Evolutionary conservation across 1,140 invertebrate genomes (phyloP).

Genomic region (Brachionus paranguensis): DNA sequence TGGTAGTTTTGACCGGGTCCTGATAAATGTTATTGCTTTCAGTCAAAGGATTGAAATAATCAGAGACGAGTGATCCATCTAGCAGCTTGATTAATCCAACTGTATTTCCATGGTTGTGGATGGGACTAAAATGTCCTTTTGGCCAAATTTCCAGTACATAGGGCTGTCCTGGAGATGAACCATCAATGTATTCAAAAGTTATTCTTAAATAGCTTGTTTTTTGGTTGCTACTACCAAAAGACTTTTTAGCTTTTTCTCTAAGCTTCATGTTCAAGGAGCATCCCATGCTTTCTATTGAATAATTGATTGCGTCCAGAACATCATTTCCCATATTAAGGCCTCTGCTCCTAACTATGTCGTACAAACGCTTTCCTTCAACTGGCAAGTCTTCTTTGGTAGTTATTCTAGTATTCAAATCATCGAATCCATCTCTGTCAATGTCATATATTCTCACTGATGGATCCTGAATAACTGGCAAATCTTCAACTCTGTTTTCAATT

Average conservation of each 20-base stretch:
- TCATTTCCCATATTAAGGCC: background rate
- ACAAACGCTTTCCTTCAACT: background rate
- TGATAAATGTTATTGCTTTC: background rate
- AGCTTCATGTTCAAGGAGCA: background rate
- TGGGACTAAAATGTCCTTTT: background rate
- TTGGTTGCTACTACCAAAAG: background rate
- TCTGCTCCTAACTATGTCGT: background rate
- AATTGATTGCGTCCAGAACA: background rate
- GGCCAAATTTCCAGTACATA: slow-evolving; percentile 19
- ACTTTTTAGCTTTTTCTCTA: background rate
- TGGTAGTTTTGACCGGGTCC: background rate
- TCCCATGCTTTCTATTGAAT: background rate
- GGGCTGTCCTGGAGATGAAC: background rate
- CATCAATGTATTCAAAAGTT: background rate
- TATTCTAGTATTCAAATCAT: background rate
- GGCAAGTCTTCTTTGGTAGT: background rate
- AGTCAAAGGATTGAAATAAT: background rate
- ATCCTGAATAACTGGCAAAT: background rate
- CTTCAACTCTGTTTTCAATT: background rate
- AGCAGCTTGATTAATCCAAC: background rate
- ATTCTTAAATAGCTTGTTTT: slow-evolving; percentile 1
- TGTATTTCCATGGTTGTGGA: slow-evolving; percentile 10
- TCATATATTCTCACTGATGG: background rate
- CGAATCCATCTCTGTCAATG: background rate
- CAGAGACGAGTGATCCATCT: background rate